Evolutionary conservation across 2,113 vertebrate genomes (phyloP).

Genomic region (Buteo buteo): DNA sequence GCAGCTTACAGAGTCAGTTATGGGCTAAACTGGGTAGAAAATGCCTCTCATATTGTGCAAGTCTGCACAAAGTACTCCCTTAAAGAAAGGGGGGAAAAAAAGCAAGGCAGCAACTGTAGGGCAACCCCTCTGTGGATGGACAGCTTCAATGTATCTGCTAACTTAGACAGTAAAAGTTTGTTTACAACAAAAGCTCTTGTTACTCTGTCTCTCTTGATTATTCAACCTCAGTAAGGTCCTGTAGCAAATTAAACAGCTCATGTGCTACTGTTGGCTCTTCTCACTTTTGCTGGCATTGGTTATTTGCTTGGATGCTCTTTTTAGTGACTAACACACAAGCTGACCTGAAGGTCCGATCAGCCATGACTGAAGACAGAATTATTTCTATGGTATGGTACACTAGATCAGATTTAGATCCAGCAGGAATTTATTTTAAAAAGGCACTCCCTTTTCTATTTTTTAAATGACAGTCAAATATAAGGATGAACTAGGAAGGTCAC

Average conservation of each 20-base stretch:
- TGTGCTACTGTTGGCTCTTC: not conserved
- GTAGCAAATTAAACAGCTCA: not conserved
- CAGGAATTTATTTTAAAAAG: not conserved
- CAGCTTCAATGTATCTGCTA: not conserved
- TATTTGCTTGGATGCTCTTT: not conserved
- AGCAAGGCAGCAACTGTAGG: not conserved
- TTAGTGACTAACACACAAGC: not conserved
- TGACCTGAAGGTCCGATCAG: not conserved
- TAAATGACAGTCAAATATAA: not conserved
- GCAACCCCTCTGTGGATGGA: not conserved
- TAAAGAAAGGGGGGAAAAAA: rapidly evolving
- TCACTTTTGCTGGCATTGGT: not conserved
- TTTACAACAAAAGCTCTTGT: not conserved
- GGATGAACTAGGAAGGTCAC: not conserved
- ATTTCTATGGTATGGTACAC: not conserved
- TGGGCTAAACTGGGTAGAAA: not conserved
- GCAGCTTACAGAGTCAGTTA: not conserved
- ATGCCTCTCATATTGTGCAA: not conserved
- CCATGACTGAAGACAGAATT: not conserved
- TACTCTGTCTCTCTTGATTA: not conserved
- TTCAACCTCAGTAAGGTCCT: not conserved
- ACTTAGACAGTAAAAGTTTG: not conserved
- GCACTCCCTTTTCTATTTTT: not conserved
- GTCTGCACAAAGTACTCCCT: not conserved
- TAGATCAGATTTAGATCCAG: not conserved